Evolutionary conservation across 1,140 invertebrate genomes (phyloP), one percentile per base, ranked within the genome.

Genomic region (Sycophila sp.): DNA sequence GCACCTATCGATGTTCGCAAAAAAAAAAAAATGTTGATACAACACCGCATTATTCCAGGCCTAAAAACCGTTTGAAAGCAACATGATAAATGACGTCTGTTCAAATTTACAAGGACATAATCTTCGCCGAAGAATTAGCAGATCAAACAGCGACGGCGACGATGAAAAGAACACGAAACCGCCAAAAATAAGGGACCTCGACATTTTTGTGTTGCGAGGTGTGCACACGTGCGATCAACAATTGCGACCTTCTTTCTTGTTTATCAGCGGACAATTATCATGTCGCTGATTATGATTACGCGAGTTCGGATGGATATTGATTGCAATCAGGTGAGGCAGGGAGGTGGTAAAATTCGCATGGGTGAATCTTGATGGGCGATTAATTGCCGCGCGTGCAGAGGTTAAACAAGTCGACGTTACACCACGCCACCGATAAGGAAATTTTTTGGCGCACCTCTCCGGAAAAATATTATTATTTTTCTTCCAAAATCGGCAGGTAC

Each of bases 161-260:
- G 15, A 13, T 1, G 32, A 55, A 32, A n/a, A 30, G 28, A n/a
- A 13, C 3, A 42, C 15, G 51, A n/a, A 13, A 17, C 28, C 4
- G 8, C 28, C 8, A 30, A 66, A 56, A 56, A 56, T 36, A 56
- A 34, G 45, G 42, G 36, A 53, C 47, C 32, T 65, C 32, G 22
- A 40, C 49, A 65, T 15, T 40, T 22, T 53, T 53, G 7, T 56
- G 36, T 67, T 28, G 2, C 45, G 47, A 58, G 26, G 34, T 19
- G 11, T 17, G n/a, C 24, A 30, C 55, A 68, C 55, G 55, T 60
- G 66, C 66, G 30, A 67, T 59, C 40, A n/a, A 11, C 38, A 13
- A 38, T 68, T 56, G 3, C n/a, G 30, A 58, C 40, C 53, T 58
- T 59, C 26, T 22, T 58, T 49, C 40, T 58, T 17, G n/a, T 30